These are phyloP conservation scores for Bembecia ichneumoniformis DNA, from an alignment of 2,888 invertebrate genomes.

Conservation along the genomic window DNA sequence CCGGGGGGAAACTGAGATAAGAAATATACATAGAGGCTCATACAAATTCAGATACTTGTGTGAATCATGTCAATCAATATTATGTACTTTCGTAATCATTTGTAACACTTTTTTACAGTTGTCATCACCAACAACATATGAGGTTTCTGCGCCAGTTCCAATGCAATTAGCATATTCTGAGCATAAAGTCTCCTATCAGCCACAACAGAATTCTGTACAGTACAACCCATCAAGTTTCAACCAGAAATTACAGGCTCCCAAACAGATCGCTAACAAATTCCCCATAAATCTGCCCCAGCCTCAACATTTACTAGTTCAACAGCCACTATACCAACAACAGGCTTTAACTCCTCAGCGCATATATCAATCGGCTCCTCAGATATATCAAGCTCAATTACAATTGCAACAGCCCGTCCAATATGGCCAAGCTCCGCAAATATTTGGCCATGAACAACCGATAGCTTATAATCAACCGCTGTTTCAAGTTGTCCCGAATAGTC, in stretches of 20 bases:
- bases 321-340: slow-evolving; percentile 11
- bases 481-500: slow-evolving; percentile 10
- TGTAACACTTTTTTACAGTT: slow-evolving; percentile 26
- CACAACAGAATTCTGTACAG: slow-evolving; percentile 19
- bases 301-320: slow-evolving; percentile 16
- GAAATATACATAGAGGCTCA: too few relatives aligned
- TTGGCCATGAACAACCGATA: slow-evolving; percentile 8
- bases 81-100: too few relatives aligned
- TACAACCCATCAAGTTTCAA: slow-evolving; percentile 17
- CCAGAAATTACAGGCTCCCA: slow-evolving; percentile 14
- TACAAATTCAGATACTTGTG: too few relatives aligned
- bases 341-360: slow-evolving; percentile 6
- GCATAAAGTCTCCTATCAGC: slow-evolving; percentile 32
- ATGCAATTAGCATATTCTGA: slow-evolving; percentile 50
- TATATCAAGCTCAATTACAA: slow-evolving; percentile 6
- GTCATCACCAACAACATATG: slow-evolving; percentile 38
- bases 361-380: slow-evolving; percentile 4
- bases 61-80: too few relatives aligned
- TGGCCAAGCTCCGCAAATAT: slow-evolving; percentile 8
- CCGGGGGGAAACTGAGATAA: too few relatives aligned
- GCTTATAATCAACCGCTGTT: slow-evolving; percentile 10
- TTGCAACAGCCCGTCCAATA: slow-evolving; percentile 8
- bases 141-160: slow-evolving; percentile 44
- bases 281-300: slow-evolving; percentile 8
- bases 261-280: slow-evolving; percentile 7